Evolutionary conservation across 2,888 invertebrate species (phyloP).

Genomic region (Augochlorella aurata): DNA sequence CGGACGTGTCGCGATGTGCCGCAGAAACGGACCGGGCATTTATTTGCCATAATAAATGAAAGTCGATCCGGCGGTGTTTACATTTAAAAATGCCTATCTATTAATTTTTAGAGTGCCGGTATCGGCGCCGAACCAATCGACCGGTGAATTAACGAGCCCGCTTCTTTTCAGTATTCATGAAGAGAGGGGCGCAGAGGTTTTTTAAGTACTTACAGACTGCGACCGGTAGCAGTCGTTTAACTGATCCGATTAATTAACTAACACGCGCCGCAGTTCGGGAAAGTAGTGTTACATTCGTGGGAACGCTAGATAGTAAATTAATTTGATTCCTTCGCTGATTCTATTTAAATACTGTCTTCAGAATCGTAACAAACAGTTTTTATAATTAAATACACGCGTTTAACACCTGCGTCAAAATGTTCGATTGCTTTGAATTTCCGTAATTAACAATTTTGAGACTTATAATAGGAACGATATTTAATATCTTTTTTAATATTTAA

Average conservation of each 20-base stretch:
- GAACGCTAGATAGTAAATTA: background rate
- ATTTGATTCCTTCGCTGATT: background rate
- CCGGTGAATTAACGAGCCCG: background rate
- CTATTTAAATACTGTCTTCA: background rate
- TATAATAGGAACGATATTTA: no score
- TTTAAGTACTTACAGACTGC: background rate
- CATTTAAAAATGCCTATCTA: background rate
- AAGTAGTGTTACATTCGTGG: background rate
- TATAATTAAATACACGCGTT: no score
- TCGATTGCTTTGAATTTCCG: no score
- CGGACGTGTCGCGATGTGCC: background rate
- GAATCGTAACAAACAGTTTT: no score
- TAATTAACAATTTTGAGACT: no score
- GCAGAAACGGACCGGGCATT: background rate
- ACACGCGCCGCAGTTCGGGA: background rate
- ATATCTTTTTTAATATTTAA: no score
- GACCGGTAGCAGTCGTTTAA: background rate
- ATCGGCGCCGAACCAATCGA: background rate
- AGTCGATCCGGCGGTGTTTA: conserved; percentile 5
- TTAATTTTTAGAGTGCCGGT: conserved; percentile 4
- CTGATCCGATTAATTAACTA: background rate
- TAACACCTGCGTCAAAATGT: no score
- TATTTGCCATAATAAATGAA: conserved; percentile 7
- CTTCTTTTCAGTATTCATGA: conserved; percentile 7
- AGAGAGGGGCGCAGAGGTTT: background rate